Conservation (phyloP, 2,888 invertebrate genomes). For the Notocelia uddmanniana region DNA sequence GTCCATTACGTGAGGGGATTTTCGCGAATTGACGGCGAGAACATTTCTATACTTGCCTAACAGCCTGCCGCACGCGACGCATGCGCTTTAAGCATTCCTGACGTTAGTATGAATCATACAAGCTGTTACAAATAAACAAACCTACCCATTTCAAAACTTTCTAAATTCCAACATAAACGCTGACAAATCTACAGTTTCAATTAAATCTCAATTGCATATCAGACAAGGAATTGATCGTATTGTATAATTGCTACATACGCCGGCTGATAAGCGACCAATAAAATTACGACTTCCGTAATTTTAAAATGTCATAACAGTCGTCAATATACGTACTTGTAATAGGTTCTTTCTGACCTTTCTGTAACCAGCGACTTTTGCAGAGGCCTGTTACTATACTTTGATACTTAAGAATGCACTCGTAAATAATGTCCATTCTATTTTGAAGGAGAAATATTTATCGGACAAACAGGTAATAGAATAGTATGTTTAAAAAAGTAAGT, state of each 20-base stretch:
- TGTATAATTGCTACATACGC: conserved; percentile 16
- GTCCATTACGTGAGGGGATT: no score
- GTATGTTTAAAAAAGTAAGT: no score
- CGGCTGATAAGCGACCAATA: conserved; percentile 31
- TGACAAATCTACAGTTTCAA: conserved; percentile 10
- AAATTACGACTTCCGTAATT: neutral
- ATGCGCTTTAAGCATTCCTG: no score
- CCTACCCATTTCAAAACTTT: neutral
- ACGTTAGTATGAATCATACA: no score
- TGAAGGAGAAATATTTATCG: neutral
- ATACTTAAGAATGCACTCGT: neutral
- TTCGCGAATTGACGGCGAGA: no score
- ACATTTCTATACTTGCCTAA: no score
- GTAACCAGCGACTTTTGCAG: neutral
- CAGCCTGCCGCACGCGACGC: no score
- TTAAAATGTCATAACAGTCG: neutral
- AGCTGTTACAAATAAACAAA: no score
- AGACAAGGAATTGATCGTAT: conserved; percentile 31
- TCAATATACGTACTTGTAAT: neutral
- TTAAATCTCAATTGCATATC: conserved; percentile 33
- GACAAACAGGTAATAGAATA: no score
- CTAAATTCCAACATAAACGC: conserved; percentile 3
- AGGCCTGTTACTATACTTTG: neutral
- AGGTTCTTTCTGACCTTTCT: neutral
- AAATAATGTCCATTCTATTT: neutral